A percentile compares a stretch with the other conserved stretches of the same genome.
Conservation (phyloP, 1,140 invertebrate genomes). For the Rhizoglyphus robini region DNA sequence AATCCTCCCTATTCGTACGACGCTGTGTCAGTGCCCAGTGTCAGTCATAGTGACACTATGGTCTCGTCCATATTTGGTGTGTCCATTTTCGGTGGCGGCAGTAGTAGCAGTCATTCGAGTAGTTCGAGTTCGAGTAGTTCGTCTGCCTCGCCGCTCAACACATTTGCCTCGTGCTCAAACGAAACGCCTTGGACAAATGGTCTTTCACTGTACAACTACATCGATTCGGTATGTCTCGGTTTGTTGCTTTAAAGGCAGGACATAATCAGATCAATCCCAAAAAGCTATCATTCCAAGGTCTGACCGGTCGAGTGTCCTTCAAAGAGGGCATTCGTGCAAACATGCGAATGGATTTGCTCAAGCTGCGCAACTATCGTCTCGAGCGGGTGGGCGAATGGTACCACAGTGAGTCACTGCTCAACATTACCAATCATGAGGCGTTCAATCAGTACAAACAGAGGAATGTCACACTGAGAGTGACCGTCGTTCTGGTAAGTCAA, state of each 20-base stretch:
- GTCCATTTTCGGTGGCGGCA: too few species aligned
- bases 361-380: conserved; percentile 55
- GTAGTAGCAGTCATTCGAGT: too few species aligned
- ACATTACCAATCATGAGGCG: conserved; percentile 15
- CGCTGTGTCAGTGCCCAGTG: conserved; percentile 55
- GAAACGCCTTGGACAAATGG: conserved; percentile 72
- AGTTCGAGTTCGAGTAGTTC: too few species aligned
- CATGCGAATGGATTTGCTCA: conserved; percentile 69
- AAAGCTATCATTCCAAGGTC: conserved; percentile 54
- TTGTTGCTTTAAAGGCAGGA: not conserved
- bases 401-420: conserved; percentile 10
- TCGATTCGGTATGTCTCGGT: conserved; percentile 55
- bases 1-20: not conserved
- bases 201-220: conserved; percentile 71
- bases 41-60: too few species aligned
- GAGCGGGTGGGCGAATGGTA: conserved; percentile 42
- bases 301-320: conserved; percentile 77
- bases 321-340: conserved; percentile 61
- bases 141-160: not conserved
- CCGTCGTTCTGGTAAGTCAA: conserved; percentile 50
- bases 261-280: not conserved
- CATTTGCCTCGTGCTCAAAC: conserved; percentile 54
- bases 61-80: too few species aligned
- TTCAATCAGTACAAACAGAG: conserved; percentile 8
- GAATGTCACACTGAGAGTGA: conserved; percentile 18